These are phyloP conservation scores for Euwallacea similis DNA, from an alignment of 1,140 invertebrate genomes.

Conservation along the genomic window DNA sequence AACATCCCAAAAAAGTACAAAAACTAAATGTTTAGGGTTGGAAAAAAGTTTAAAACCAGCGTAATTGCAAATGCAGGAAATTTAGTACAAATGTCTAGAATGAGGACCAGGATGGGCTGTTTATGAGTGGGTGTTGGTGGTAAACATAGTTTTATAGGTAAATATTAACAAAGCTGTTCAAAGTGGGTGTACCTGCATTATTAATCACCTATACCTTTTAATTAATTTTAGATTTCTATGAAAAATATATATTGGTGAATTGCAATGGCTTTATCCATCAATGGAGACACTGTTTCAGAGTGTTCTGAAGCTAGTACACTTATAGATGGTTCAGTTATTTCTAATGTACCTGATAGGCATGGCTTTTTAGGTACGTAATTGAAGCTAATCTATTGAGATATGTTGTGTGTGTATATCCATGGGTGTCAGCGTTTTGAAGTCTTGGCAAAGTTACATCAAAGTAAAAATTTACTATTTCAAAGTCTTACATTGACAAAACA, in stretches of 20 bases:
- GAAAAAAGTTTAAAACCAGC: background rate
- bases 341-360: constrained; percentile 81
- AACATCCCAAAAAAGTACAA: too few relatives aligned
- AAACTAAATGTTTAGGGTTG: too few relatives aligned
- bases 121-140: background rate
- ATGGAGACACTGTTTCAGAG: constrained; percentile 62
- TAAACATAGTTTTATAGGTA: constrained; percentile 16
- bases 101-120: background rate
- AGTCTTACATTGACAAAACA: too few relatives aligned
- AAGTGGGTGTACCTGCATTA: constrained; percentile 13
- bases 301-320: constrained; percentile 64
- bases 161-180: constrained; percentile 28
- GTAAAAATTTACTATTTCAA: too few relatives aligned
- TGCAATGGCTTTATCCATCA: constrained; percentile 45
- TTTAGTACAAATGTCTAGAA: background rate
- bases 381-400: too few relatives aligned
- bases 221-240: background rate
- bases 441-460: background rate
- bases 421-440: background rate
- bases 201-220: background rate
- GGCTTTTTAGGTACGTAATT: constrained; percentile 72
- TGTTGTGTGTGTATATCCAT: background rate
- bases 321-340: constrained; percentile 64
- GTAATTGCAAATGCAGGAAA: background rate
- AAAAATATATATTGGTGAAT: background rate